Evolutionary conservation across 2,113 vertebrate genomes (phyloP).

Genomic region (Piaya cayana): DNA sequence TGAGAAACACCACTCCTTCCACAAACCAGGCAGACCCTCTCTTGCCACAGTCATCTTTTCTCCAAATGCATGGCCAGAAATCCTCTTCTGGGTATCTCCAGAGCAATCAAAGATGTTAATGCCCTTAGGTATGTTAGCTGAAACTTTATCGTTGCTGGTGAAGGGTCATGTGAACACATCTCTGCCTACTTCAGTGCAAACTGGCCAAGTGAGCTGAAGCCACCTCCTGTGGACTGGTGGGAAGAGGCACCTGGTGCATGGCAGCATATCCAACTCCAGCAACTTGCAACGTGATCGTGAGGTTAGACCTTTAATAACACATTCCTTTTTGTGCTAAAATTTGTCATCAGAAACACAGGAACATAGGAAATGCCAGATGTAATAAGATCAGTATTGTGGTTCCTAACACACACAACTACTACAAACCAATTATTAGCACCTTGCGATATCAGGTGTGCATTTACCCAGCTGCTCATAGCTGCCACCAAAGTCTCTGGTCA

Average conservation of each 20-base stretch:
- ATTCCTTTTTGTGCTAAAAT: neutral
- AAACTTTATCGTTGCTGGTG: neutral
- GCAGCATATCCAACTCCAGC: neutral
- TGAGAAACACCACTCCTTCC: neutral
- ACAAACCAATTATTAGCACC: neutral
- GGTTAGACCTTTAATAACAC: neutral
- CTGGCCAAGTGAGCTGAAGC: neutral
- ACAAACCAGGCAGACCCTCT: neutral
- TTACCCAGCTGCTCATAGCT: neutral
- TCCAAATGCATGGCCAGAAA: neutral
- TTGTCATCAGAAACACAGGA: conserved; percentile 31
- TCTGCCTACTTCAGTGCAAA: neutral
- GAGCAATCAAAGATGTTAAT: neutral
- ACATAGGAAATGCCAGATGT: conserved; percentile 47
- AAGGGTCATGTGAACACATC: neutral
- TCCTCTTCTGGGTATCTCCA: neutral
- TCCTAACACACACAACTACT: neutral
- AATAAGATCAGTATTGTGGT: neutral
- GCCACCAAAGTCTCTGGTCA: neutral
- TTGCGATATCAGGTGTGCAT: neutral
- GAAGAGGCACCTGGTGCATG: neutral
- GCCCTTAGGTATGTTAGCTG: neutral
- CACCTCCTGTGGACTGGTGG: neutral
- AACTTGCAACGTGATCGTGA: neutral
- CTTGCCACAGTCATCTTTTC: neutral